phyloP scores from a whole-genome alignment of 92 coral and sea anemone species.

The Actinostola sp. region DNA sequence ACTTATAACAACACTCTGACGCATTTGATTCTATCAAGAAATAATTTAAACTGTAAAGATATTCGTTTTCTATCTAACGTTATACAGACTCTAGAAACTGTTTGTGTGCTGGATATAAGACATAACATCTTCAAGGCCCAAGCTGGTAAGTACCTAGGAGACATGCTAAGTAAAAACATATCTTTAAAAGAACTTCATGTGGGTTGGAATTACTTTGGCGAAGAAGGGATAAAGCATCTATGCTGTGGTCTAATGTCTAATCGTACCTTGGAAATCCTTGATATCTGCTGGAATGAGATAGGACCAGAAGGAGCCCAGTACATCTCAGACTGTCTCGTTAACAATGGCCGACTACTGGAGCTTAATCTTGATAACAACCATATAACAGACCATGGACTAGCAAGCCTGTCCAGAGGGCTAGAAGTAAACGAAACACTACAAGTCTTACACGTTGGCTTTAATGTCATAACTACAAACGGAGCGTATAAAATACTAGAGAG shows the following conservation, averaged over 20 bases:
- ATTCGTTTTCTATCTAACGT: slow-evolving; percentile 67
- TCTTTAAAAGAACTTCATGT: slow-evolving; percentile 63
- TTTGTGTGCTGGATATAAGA: slow-evolving; percentile 65
- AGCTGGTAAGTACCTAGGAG: slow-evolving; percentile 69
- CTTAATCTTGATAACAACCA: slow-evolving; percentile 78
- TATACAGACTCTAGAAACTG: slow-evolving; percentile 69
- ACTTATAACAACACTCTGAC: slow-evolving; percentile 64
- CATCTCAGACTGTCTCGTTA: slow-evolving; percentile 53
- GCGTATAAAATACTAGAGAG: slow-evolving; percentile 68
- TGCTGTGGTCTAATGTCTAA: slow-evolving; percentile 57
- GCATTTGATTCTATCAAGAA: slow-evolving; percentile 69
- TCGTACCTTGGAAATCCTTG: slow-evolving; percentile 61
- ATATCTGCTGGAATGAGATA: slow-evolving; percentile 85
- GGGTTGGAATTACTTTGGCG: slow-evolving; percentile 87
- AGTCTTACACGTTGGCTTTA: slow-evolving; percentile 64
- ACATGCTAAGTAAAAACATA: slow-evolving; percentile 55
- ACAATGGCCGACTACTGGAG: slow-evolving; percentile 69
- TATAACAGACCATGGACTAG: slow-evolving; percentile 78
- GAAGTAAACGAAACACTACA: slow-evolving; percentile 74
- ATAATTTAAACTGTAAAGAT: slow-evolving; percentile 67
- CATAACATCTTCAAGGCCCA: slow-evolving; percentile 64
- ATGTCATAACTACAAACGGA: slow-evolving; percentile 68
- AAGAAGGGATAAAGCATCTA: slow-evolving; percentile 64
- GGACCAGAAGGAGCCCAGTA: slow-evolving; percentile 64
- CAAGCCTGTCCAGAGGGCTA: slow-evolving; percentile 67